Percentiles rank a stretch among this genome's conserved stretches.
phyloP scores from a whole-genome alignment of 1,140 invertebrate species.

The Calephelis nemesis region DNA sequence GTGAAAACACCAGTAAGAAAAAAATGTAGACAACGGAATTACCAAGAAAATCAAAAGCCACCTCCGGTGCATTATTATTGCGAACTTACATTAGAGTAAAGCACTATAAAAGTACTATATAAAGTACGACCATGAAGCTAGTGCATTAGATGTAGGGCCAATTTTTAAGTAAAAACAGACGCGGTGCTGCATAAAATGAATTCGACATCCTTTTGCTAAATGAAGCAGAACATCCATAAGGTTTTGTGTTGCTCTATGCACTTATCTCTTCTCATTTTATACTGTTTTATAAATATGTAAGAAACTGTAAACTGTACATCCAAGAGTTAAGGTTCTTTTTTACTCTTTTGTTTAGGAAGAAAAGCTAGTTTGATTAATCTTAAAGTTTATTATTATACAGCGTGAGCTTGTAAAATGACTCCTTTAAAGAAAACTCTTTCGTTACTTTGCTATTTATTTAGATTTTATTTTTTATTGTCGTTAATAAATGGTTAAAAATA shows the following conservation, averaged over 20 bases:
- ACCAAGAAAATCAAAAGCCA: neutral
- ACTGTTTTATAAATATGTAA: conserved; percentile 16
- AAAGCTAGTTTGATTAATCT: neutral
- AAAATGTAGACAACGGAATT: neutral
- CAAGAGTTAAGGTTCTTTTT: neutral
- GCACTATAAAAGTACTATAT: neutral
- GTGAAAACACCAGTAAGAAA: neutral
- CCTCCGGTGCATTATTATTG: neutral
- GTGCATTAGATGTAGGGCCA: conserved; percentile 44
- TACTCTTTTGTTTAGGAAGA: too few species aligned
- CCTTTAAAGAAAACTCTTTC: too few species aligned
- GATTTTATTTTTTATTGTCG: too few species aligned
- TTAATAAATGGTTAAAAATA: too few species aligned
- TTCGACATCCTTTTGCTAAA: conserved; percentile 75
- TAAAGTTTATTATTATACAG: conserved; percentile 1
- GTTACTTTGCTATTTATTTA: too few species aligned
- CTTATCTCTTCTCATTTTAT: conserved; percentile 48
- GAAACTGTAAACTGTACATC: neutral
- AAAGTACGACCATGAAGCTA: neutral
- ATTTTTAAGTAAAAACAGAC: conserved; percentile 65
- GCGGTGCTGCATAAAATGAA: conserved; percentile 54
- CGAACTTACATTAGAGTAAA: conserved; percentile 1
- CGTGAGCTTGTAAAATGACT: neutral
- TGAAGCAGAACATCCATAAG: conserved; percentile 65
- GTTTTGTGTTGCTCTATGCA: conserved; percentile 54